A percentile compares a stretch with the other conserved stretches of the same genome.
phyloP scores from a whole-genome alignment of 1,140 invertebrate species.

The Drosophila ananassae region DNA sequence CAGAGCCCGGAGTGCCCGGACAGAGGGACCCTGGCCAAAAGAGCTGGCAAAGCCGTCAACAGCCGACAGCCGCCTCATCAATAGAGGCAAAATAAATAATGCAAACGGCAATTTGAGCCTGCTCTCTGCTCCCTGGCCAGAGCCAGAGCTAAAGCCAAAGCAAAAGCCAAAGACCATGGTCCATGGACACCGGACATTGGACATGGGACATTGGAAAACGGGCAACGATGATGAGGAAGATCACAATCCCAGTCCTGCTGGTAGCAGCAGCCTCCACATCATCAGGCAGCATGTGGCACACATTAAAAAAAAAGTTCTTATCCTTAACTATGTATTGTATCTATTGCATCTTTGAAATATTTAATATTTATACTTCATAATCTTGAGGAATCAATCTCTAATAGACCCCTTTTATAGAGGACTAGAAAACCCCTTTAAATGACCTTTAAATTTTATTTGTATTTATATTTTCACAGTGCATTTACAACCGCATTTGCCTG shows the following conservation, averaged over 20 bases:
- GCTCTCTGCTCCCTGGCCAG: constrained; percentile 24
- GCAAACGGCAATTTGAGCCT: constrained; percentile 81
- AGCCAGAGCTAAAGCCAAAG: not conserved
- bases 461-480: constrained; percentile 16
- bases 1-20: not conserved
- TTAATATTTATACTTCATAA: no score
- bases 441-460: no score
- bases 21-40: not conserved
- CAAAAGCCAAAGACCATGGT: constrained; percentile 4
- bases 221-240: constrained; percentile 35
- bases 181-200: not conserved
- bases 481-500: constrained; percentile 67
- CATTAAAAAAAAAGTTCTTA: no score
- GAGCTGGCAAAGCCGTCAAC: constrained; percentile 36
- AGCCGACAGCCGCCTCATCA: constrained; percentile 66
- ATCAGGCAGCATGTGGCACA: constrained; percentile 27
- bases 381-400: no score
- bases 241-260: constrained; percentile 44
- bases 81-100: constrained; percentile 81
- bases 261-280: constrained; percentile 4
- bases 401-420: no score
- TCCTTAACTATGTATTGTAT: no score
- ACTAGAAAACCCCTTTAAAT: not conserved
- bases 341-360: no score
- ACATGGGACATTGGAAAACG: constrained; percentile 20